A percentile compares a stretch with the other conserved stretches of the same genome.
Evolutionary conservation across 1,140 invertebrate genomes (phyloP).

Genomic region (Sinella curviseta): DNA sequence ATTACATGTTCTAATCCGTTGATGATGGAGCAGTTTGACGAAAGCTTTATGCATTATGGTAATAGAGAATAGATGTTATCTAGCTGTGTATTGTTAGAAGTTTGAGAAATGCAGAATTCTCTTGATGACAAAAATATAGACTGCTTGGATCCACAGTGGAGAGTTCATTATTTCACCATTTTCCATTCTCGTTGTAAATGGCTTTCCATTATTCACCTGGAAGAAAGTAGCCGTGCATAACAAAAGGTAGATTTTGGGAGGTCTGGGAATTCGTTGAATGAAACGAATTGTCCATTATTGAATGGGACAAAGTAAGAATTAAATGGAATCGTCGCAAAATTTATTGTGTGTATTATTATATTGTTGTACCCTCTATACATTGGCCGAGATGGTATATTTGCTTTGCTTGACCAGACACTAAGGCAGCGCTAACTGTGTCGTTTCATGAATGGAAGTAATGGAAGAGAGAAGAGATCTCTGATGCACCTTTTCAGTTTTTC

Average conservation of each 20-base stretch:
- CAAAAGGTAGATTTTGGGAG: conserved; percentile 7
- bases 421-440: not conserved
- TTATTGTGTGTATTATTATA: not conserved
- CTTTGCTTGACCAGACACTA: not conserved
- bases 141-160: not conserved
- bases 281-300: not conserved
- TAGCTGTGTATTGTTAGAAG: not conserved
- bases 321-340: not conserved
- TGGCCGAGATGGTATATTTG: not conserved
- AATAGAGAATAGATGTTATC: not conserved
- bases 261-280: not conserved
- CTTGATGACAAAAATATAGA: conserved; percentile 8
- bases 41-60: not conserved
- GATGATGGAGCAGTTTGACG: not conserved
- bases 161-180: conserved; percentile 18
- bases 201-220: not conserved
- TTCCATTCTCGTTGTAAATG: not conserved
- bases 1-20: not conserved
- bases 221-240: not conserved
- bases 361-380: not conserved
- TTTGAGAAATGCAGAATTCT: not conserved
- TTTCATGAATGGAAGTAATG: not conserved
- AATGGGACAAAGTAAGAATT: not conserved
- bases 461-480: not conserved
- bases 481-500: not conserved